phyloP scores from a whole-genome alignment of 2,797 vertebrate species.

The Tympanoctomys barrerae region DNA sequence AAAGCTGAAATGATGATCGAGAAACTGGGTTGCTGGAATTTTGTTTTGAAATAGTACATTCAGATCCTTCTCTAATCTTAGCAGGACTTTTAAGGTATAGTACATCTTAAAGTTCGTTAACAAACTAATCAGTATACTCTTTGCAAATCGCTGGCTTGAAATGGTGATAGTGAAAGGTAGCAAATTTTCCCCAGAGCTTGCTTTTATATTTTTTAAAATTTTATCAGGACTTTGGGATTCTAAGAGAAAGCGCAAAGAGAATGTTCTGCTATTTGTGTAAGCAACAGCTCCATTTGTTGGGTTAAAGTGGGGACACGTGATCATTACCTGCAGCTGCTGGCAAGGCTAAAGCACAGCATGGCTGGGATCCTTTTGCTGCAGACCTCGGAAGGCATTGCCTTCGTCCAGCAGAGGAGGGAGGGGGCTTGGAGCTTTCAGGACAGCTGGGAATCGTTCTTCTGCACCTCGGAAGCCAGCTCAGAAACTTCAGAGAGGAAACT shows the following conservation, averaged over 20 bases:
- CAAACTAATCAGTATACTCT: neutral
- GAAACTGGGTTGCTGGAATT: neutral
- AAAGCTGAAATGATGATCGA: neutral
- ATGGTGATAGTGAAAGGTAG: neutral
- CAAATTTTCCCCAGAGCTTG: neutral
- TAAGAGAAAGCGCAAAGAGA: conserved; percentile 26
- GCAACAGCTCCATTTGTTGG: neutral
- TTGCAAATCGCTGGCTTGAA: neutral
- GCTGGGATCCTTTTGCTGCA: conserved; percentile 56
- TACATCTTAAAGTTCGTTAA: neutral
- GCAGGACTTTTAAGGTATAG: conserved; percentile 16
- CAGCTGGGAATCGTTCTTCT: neutral
- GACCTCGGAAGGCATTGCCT: conserved; percentile 69
- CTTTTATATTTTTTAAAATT: conserved; percentile 71
- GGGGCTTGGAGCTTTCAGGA: conserved; percentile 30
- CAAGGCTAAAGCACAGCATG: conserved; percentile 67
- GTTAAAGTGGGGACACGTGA: neutral
- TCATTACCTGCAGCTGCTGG: conserved; percentile 50
- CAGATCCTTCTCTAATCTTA: neutral
- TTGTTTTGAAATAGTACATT: neutral
- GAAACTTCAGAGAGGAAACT: conserved; percentile 14
- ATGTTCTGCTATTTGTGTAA: neutral
- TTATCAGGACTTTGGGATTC: neutral
- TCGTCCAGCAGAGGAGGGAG: neutral
- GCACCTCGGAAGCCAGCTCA: conserved; percentile 28